Evolutionary conservation across 2,888 invertebrate species (phyloP), one percentile per base, ranked within the genome.

Genomic region (Drosophila engyochracea): DNA sequence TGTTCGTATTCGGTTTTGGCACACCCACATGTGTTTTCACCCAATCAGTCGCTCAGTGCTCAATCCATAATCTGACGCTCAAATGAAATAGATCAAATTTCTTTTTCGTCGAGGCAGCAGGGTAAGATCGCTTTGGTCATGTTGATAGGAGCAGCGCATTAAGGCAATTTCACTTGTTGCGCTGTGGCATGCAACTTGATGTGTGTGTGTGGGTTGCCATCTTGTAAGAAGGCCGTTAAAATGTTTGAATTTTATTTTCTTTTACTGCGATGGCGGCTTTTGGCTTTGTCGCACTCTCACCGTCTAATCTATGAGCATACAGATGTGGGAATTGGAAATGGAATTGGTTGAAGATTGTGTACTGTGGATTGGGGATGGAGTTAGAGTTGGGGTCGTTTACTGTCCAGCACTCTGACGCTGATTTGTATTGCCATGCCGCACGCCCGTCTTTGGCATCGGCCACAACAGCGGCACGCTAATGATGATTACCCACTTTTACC

Each of bases 401-500:
- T 72, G 78, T 76, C 76, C 76, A 66, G 55, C 72, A 65, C 37
- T 51, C 28, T 55, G 66, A 31, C 33, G 74, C 66, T 82, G 85
- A 84, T 84, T 82, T 73, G 85, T 78, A 82, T 84, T 81, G 79
- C 81, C 81, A 79, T 52, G 61, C 59, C 49, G 65, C 72, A 64
- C 62, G 63, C 51, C 47, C n/a, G 35, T 28, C 41, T 4, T 30
- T 37, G 39, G 28, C 49, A 10, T n/a, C 62, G 25, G 33, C 49
- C 70, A 30, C 39, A 37, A 58, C 31, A 41, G 66, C 58, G 64
- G 57, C 71, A 57, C 70, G 74, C 88, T 85, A 86, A 85, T 85
- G 87, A 85, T 85, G 85, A 85, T 85, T 85, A 89, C 90, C 90
- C 90, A 89, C 85, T 85, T 85, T 85, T 85, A 89, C 85, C 88